Base-by-base conservation (phyloP, 2,888 invertebrate genomes). In the Cosmorhoe ocellata region DNA sequence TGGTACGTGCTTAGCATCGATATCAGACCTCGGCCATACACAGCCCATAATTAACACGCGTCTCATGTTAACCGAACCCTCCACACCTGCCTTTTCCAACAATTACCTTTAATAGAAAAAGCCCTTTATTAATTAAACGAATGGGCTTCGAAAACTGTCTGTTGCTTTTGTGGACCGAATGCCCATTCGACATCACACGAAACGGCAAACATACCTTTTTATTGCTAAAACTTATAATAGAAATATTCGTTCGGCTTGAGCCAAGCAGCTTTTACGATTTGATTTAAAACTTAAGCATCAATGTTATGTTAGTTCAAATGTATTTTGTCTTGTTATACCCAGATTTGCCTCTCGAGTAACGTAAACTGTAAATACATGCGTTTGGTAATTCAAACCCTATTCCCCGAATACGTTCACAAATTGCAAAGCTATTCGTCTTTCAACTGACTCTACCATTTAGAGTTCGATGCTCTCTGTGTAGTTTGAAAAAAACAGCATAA, bases 1-100 rank as follows among this genome's bases (percentile, higher is more conserved):
- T 45, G 42, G 26, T 46, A 56, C 57, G 55, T 55, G 56, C n/a
- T 31, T 14, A 26, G 34, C 45, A 40, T 40, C 31, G n/a, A 27
- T 40, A 51, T 18, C 12, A 38, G 37, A 18, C 37, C 31, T 13
- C 8, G 12, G 22, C 24, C 33, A 39, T 32, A 47, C 36, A 41
- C 41, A 42, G 24, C 26, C 33, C 26, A 46, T 53, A 54, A 51
- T 56, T 56, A 50, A 51, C 59, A 51, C 56, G 51, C 49, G 24
- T 42, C 22, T 39, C 37, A 12, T 14, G 38, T 38, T 32, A 45
- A 40, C n/a, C n/a, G n/a, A n/a, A n/a, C 36, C 18, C 18, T 37
- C 34, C 31, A 14, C 48, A 36, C 48, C 48, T 43, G 37, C 41
- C 33, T 42, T 45, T 48, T 46, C 36, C 10, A 38, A 22, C 43